Conservation (phyloP, 2,113 vertebrate genomes). For the Mirounga angustirostris region DNA sequence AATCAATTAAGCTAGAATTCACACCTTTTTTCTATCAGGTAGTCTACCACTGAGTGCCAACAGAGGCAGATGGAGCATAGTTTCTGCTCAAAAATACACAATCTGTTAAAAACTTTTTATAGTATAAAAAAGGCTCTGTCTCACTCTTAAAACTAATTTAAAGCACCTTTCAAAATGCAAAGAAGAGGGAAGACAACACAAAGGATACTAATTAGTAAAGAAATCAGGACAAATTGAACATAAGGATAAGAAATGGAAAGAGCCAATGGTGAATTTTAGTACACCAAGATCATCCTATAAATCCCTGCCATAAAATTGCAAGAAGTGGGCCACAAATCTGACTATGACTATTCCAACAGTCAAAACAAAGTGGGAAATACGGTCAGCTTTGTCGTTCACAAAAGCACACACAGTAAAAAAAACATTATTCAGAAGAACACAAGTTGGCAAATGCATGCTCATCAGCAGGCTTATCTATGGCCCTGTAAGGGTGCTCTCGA, state of each 20-base stretch:
- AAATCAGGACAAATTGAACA: not conserved
- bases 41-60: not conserved
- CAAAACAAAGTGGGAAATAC: not conserved
- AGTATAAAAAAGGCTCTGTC: not conserved
- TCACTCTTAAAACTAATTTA: slow-evolving; percentile 33
- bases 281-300: not conserved
- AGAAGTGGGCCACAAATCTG: not conserved
- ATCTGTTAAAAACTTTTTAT: slow-evolving; percentile 45
- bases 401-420: not conserved
- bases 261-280: not conserved
- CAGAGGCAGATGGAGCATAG: not conserved
- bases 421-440: not conserved
- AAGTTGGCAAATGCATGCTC: not conserved
- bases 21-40: slow-evolving; percentile 39
- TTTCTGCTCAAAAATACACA: slow-evolving; percentile 28
- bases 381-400: not conserved
- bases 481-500: not conserved
- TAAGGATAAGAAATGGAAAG: not conserved
- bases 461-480: not conserved
- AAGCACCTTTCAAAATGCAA: slow-evolving; percentile 15
- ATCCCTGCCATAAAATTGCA: not conserved
- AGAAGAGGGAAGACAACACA: not conserved
- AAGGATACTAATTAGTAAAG: not conserved
- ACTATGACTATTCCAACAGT: not conserved
- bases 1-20: slow-evolving; percentile 45